Evolutionary conservation across 2,113 vertebrate genomes (phyloP).

Genomic region (Drymodes brunneopygia): DNA sequence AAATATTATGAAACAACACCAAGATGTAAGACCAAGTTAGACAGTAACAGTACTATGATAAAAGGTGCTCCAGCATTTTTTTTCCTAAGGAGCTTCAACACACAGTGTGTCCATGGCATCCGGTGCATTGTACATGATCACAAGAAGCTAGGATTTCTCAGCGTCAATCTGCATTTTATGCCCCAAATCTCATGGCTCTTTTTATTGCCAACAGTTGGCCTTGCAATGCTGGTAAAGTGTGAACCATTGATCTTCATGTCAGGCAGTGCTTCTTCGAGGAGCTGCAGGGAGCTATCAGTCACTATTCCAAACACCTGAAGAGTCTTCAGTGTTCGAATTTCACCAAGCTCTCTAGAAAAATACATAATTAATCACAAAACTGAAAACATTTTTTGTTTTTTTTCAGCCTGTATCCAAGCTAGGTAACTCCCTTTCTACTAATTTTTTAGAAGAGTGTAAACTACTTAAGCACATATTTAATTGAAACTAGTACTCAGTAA

Average conservation of each 20-base stretch:
- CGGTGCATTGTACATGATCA: background rate
- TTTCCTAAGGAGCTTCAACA: background rate
- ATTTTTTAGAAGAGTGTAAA: background rate
- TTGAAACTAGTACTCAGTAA: background rate
- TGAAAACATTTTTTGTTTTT: background rate
- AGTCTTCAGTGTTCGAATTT: conserved; percentile 74
- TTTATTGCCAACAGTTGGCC: conserved; percentile 76
- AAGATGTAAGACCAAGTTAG: background rate
- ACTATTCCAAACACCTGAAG: conserved; percentile 90
- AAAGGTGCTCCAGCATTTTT: background rate
- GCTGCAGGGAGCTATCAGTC: conserved; percentile 73
- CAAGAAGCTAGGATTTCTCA: conserved; percentile 36
- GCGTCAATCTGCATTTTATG: conserved; percentile 76
- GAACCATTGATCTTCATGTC: conserved; percentile 81
- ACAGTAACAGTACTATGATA: background rate
- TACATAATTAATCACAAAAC: background rate
- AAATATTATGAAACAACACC: background rate
- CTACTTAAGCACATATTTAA: background rate
- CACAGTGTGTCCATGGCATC: background rate
- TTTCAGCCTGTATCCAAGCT: background rate
- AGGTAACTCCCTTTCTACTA: background rate
- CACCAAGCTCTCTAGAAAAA: conserved; percentile 79
- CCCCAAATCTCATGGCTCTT: conserved; percentile 81
- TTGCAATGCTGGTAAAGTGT: conserved; percentile 81
- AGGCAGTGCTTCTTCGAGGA: conserved; percentile 79